Percentiles rank a stretch among this genome's conserved stretches.
phyloP scores from a whole-genome alignment of 2,888 invertebrate genomes.

The Epistrophe eligans region DNA sequence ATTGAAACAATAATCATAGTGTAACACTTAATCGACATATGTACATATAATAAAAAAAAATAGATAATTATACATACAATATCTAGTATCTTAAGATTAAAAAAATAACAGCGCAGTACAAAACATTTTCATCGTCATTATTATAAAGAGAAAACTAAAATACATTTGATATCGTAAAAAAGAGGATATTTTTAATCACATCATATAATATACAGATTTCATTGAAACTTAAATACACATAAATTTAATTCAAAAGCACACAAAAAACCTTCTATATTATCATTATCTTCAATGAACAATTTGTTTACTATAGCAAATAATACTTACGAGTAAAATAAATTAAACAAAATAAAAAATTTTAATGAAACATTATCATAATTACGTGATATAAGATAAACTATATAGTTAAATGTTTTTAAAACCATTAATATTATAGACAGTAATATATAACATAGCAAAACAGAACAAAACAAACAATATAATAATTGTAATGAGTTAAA shows the following conservation, averaged over 20 bases:
- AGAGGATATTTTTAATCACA: neutral
- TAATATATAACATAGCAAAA: neutral
- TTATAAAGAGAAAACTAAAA: neutral
- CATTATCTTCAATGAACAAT: neutral
- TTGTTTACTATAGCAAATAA: neutral
- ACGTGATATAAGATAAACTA: conserved; percentile 10
- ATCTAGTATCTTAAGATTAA: neutral
- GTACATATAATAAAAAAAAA: too few species aligned
- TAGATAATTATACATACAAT: too few species aligned
- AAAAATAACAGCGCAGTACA: neutral
- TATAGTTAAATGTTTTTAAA: neutral
- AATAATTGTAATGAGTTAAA: neutral
- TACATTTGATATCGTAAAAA: neutral
- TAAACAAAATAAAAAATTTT: neutral
- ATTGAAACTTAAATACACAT: neutral
- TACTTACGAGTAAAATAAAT: neutral
- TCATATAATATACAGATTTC: neutral
- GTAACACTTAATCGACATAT: too few species aligned
- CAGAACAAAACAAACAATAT: neutral
- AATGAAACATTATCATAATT: neutral
- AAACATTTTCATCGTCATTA: neutral
- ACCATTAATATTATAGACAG: neutral
- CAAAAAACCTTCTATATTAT: neutral
- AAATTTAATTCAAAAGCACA: neutral
- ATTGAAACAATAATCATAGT: too few species aligned